phyloP scores from a whole-genome alignment of 2,113 vertebrate genomes.

The Hippotragus niger region DNA sequence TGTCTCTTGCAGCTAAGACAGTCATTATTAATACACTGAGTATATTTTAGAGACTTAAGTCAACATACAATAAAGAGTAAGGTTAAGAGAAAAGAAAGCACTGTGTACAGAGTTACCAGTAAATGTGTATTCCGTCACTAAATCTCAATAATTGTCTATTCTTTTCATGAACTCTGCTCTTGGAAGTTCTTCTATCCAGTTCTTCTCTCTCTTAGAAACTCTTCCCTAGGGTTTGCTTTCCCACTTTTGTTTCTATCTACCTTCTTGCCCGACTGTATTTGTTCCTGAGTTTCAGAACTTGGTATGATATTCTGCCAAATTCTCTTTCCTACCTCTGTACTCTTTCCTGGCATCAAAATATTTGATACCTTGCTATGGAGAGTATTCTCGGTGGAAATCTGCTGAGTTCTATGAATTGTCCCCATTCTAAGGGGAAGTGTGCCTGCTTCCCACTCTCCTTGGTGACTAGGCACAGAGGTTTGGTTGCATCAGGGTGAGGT shows the following conservation, averaged over 20 bases:
- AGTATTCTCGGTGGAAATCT: neutral
- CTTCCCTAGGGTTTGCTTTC: neutral
- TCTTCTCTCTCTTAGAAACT: neutral
- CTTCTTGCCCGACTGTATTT: neutral
- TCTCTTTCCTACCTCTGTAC: neutral
- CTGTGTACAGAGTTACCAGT: neutral
- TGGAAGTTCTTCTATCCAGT: neutral
- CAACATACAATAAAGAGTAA: neutral
- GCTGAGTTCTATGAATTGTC: neutral
- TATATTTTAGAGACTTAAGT: conserved; percentile 6
- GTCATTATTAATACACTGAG: neutral
- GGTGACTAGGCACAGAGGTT: neutral
- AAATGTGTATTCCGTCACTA: neutral
- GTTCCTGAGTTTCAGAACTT: neutral
- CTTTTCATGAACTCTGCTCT: neutral
- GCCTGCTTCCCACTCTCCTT: neutral
- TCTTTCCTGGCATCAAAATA: neutral
- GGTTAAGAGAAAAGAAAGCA: neutral
- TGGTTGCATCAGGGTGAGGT: neutral
- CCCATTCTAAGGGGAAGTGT: neutral
- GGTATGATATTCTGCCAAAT: neutral
- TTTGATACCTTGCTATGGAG: neutral
- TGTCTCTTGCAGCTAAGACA: neutral
- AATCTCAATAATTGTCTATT: neutral
- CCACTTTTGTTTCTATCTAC: neutral